Conservation (phyloP, 2,113 vertebrate species). For the Crotalus helleri region DNA sequence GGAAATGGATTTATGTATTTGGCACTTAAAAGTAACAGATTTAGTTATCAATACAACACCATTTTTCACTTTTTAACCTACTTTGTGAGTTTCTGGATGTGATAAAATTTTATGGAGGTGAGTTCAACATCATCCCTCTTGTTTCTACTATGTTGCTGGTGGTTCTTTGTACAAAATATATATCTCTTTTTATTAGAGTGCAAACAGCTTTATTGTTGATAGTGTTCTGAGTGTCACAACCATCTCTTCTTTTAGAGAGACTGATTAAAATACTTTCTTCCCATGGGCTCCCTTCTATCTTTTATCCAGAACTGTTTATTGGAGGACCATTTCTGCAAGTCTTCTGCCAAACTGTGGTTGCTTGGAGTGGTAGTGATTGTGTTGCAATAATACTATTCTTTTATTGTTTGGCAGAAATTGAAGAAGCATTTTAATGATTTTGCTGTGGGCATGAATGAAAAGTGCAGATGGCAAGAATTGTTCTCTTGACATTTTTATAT, state of each 20-base stretch:
- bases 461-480: background rate
- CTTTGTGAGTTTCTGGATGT: background rate
- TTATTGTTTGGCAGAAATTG: background rate
- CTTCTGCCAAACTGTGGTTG: background rate
- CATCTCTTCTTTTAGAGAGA: background rate
- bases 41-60: background rate
- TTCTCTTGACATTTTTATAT: background rate
- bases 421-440: constrained; percentile 13
- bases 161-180: background rate
- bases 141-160: background rate
- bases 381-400: rapidly evolving
- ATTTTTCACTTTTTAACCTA: background rate
- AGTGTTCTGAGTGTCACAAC: background rate
- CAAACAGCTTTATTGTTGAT: rapidly evolving
- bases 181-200: background rate
- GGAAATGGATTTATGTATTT: background rate
- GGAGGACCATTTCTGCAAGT: background rate
- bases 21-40: background rate
- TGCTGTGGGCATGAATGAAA: background rate
- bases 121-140: background rate
- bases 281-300: background rate
- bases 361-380: background rate
- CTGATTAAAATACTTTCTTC: background rate
- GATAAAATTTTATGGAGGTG: background rate
- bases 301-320: background rate